Conservation (phyloP, 2,888 invertebrate species). For the Heliconius aoede region DNA sequence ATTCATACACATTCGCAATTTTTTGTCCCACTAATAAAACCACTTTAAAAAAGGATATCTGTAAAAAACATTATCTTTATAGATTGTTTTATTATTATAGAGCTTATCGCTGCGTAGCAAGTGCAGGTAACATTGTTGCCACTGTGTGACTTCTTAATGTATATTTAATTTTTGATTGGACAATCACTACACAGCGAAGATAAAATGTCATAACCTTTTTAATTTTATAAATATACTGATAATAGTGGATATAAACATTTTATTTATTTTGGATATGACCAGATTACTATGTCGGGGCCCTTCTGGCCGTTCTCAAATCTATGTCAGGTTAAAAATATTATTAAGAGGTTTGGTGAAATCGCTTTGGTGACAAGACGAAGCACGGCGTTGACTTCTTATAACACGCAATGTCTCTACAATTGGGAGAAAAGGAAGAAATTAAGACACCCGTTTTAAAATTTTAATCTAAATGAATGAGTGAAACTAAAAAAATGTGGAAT, state of each 20-base stretch:
- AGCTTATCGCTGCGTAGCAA: background rate
- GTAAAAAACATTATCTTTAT: too few species aligned
- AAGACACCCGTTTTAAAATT: too few species aligned
- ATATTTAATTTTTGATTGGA: slow-evolving; percentile 2
- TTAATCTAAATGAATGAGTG: too few species aligned
- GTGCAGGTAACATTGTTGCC: background rate
- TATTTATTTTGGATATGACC: background rate
- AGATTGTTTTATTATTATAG: background rate
- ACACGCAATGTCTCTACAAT: too few species aligned
- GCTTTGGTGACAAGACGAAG: too few species aligned
- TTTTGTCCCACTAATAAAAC: too few species aligned
- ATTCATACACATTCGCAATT: too few species aligned
- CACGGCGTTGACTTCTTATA: too few species aligned
- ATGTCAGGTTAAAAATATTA: background rate
- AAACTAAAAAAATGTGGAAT: too few species aligned
- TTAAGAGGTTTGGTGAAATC: too few species aligned
- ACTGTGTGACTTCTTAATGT: background rate
- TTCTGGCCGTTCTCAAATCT: background rate
- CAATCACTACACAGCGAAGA: background rate
- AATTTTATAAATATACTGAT: background rate
- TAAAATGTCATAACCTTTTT: slow-evolving; percentile 12
- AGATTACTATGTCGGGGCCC: background rate
- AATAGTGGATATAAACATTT: background rate
- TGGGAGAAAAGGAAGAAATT: too few species aligned
- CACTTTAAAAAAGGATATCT: background rate